These are phyloP conservation scores for Epinotia ramella DNA, from an alignment of 2,888 invertebrate genomes.

Conservation along the genomic window DNA sequence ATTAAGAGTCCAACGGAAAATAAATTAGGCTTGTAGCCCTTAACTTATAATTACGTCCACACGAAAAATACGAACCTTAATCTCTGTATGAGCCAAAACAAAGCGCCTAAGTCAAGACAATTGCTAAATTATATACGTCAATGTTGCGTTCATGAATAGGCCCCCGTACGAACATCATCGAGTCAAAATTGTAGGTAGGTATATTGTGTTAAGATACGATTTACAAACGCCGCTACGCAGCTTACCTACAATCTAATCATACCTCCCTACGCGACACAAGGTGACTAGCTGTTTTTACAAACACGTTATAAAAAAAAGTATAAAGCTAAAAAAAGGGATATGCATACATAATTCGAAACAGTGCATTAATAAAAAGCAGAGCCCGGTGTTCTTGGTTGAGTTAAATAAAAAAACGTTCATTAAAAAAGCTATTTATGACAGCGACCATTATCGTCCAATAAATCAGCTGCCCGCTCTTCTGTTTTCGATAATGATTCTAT, in stretches of 20 bases:
- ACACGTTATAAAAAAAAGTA: constrained; percentile 49
- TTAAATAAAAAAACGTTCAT: constrained; percentile 70
- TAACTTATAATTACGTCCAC: no score
- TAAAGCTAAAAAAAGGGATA: constrained; percentile 58
- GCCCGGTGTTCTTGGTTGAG: constrained; percentile 73
- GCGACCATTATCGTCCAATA: constrained; percentile 84
- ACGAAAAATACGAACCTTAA: no score
- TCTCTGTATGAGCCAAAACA: not conserved
- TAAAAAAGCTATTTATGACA: constrained; percentile 85
- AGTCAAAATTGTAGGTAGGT: not conserved
- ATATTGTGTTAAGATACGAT: not conserved
- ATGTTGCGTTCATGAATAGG: not conserved
- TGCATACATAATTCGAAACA: constrained; percentile 73
- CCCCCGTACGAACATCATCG: not conserved
- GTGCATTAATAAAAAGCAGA: constrained; percentile 72
- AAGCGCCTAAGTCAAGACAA: not conserved
- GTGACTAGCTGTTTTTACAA: constrained; percentile 60
- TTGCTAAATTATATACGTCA: not conserved
- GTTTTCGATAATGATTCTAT: constrained; percentile 86
- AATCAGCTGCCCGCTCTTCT: constrained; percentile 86
- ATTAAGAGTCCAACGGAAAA: no score
- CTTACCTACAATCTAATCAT: constrained; percentile 38
- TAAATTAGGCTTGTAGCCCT: no score
- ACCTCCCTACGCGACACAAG: constrained; percentile 57
- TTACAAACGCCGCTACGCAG: constrained; percentile 4